Evolutionary conservation across 2,888 invertebrate species (phyloP).

Genomic region (Gnatocerus cornutus): DNA sequence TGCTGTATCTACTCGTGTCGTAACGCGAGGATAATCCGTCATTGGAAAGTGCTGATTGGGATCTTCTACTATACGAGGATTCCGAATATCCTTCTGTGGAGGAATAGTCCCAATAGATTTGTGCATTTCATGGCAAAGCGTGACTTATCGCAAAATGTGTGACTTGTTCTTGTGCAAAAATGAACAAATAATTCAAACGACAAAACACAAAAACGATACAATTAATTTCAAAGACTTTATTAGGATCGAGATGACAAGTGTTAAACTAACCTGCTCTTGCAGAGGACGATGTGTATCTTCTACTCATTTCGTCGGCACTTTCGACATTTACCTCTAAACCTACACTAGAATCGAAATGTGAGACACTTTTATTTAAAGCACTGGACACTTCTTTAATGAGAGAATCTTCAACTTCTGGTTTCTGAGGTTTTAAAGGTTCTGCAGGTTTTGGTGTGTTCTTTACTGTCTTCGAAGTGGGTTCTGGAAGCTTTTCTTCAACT

Average conservation of each 20-base stretch:
- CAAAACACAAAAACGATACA: constrained; percentile 33
- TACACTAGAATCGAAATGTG: constrained; percentile 62
- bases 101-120: constrained; percentile 41
- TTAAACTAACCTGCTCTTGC: constrained; percentile 63
- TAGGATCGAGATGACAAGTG: constrained; percentile 10
- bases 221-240: constrained; percentile 23
- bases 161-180: constrained; percentile 34
- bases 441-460: background rate
- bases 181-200: constrained; percentile 21
- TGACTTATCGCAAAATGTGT: constrained; percentile 28
- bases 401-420: background rate
- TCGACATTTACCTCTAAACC: constrained; percentile 65
- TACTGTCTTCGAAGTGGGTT: background rate
- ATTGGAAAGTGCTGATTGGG: constrained; percentile 61
- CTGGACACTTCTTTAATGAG: constrained; percentile 45
- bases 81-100: constrained; percentile 67
- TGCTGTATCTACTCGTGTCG: constrained; percentile 51
- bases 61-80: constrained; percentile 62
- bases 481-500: background rate
- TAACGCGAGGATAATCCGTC: constrained; percentile 59
- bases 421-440: background rate
- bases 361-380: constrained; percentile 63
- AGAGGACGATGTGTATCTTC: constrained; percentile 62
- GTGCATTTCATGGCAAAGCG: constrained; percentile 32
- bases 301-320: constrained; percentile 65